phyloP scores from a whole-genome alignment of 2,113 vertebrate species.

The Rutilus rutilus region DNA sequence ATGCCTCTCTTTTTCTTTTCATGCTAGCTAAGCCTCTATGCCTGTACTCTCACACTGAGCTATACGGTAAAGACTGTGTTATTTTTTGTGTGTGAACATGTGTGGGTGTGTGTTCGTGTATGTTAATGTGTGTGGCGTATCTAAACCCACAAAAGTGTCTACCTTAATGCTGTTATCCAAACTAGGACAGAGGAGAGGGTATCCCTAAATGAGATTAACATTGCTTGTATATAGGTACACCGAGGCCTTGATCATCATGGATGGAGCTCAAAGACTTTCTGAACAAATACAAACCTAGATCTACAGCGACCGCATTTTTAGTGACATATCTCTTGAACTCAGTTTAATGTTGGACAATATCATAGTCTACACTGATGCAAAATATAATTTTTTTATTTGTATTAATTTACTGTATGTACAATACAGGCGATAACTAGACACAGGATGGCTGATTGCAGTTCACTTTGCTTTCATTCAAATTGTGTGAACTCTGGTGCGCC shows the following conservation, averaged over 20 bases:
- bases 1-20: neutral
- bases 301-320: neutral
- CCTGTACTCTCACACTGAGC: neutral
- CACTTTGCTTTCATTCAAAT: neutral
- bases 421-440: neutral
- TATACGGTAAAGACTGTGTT: neutral
- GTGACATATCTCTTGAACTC: too few species aligned
- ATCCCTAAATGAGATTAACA: slow-evolving; percentile 79
- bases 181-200: slow-evolving; percentile 56
- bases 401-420: neutral
- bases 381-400: neutral
- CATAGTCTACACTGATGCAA: too few species aligned
- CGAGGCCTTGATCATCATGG: slow-evolving; percentile 74
- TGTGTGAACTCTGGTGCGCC: neutral
- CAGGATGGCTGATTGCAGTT: neutral
- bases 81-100: slow-evolving; percentile 18
- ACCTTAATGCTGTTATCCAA: slow-evolving; percentile 59
- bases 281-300: slow-evolving; percentile 24
- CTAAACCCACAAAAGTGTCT: slow-evolving; percentile 36
- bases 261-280: slow-evolving; percentile 67
- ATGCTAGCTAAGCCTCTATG: slow-evolving; percentile 1
- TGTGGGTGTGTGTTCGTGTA: slow-evolving; percentile 20
- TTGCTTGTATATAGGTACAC: slow-evolving; percentile 62
- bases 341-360: neutral
- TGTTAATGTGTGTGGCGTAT: slow-evolving; percentile 30